Percentiles rank a stretch among this genome's conserved stretches.
phyloP scores from a whole-genome alignment of 2,797 vertebrate genomes.

The Karalla daura region DNA sequence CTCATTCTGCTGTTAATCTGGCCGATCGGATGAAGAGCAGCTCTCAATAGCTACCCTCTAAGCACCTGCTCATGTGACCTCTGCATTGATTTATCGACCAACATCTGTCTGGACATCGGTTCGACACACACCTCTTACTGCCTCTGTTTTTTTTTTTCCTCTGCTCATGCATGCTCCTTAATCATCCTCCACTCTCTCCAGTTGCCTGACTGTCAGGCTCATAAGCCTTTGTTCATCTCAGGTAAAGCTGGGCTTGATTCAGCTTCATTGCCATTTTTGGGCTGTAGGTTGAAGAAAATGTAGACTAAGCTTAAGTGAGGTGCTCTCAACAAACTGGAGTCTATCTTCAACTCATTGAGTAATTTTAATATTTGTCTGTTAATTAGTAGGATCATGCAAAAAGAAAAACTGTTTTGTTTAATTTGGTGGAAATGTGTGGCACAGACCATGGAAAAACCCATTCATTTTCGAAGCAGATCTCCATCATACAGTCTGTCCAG shows the following conservation, averaged over 20 bases:
- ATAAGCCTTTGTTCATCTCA: slow-evolving; percentile 8
- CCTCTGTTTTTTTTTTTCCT: too few species aligned
- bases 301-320: background rate
- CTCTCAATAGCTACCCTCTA: slow-evolving; percentile 59
- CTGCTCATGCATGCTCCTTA: background rate
- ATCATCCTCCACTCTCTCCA: background rate
- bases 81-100: slow-evolving; percentile 76
- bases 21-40: slow-evolving; percentile 51
- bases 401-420: too few species aligned
- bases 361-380: too few species aligned
- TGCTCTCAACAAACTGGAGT: background rate
- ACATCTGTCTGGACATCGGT: slow-evolving; percentile 60
- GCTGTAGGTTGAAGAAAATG: background rate
- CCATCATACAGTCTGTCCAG: too few species aligned
- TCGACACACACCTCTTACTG: slow-evolving; percentile 28
- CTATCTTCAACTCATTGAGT: background rate
- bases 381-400: too few species aligned
- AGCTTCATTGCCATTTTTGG: background rate
- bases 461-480: too few species aligned
- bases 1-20: slow-evolving; percentile 45
- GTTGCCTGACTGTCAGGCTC: slow-evolving; percentile 3
- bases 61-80: slow-evolving; percentile 67
- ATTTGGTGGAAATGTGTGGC: too few species aligned
- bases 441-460: too few species aligned
- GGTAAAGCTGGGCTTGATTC: background rate